Conservation (phyloP, 2,888 invertebrate genomes). For the Mimas tiliae region DNA sequence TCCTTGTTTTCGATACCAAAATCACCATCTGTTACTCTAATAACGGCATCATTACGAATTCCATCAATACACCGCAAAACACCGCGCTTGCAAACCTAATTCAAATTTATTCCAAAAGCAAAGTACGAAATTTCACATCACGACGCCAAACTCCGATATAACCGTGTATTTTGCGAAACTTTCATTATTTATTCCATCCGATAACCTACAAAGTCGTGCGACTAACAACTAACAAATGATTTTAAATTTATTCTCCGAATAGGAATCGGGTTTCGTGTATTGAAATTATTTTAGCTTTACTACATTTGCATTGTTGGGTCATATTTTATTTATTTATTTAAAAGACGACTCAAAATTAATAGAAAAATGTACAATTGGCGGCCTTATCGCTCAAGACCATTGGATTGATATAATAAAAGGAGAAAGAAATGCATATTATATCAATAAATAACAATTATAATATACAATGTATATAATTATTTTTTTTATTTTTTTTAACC, state of each 20-base stretch:
- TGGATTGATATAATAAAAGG: too few relatives aligned
- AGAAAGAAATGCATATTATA: too few relatives aligned
- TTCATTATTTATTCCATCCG: constrained; percentile 35
- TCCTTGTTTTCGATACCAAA: not conserved
- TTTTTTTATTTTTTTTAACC: too few relatives aligned
- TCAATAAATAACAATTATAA: too few relatives aligned
- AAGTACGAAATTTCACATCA: constrained; percentile 26
- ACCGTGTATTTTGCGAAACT: constrained; percentile 30
- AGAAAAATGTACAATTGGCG: too few relatives aligned
- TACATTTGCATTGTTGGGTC: not conserved
- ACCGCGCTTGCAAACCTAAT: constrained; percentile 20
- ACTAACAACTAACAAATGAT: constrained; percentile 32
- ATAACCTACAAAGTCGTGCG: constrained; percentile 29
- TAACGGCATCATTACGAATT: constrained; percentile 30
- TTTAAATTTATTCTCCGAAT: constrained; percentile 31
- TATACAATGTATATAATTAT: too few relatives aligned
- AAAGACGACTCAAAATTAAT: too few relatives aligned
- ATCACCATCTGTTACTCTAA: constrained; percentile 11
- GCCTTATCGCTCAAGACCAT: too few relatives aligned
- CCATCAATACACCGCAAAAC: constrained; percentile 28
- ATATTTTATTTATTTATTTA: too few relatives aligned
- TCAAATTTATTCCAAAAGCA: constrained; percentile 34
- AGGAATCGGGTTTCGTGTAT: constrained; percentile 27
- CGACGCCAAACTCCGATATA: constrained; percentile 27
- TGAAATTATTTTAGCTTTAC: constrained; percentile 14